Base-by-base conservation (phyloP, 2,113 vertebrate species). In the Pycnonotus jocosus region DNA sequence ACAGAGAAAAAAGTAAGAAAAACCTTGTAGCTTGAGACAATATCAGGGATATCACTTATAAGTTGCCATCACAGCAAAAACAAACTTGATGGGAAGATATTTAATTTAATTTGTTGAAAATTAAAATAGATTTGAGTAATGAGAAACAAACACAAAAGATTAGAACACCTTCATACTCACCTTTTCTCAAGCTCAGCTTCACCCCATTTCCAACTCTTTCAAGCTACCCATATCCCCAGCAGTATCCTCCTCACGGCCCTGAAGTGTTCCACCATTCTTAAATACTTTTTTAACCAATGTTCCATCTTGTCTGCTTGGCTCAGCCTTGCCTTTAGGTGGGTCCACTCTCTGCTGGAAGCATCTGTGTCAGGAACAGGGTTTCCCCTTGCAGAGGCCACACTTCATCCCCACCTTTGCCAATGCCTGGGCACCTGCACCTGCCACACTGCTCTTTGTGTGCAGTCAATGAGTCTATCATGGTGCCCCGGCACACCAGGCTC, bases 381-480 rank as follows among this genome's bases (percentile, higher is more conserved):
- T 28, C 23, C 48, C 8, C 40, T 72, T 19, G 35, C 9, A 69
- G 44, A 60, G 20, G 7, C 8, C 11, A 37, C 50, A 2, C 5
- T 47, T 57, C 9, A 81, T 7, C 21, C 12, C 11, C 3, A 16
- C 6, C 9, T 16, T 11, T 68, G 23, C 25, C 23, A 40, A 7
- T 8, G 17, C 16, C n/a, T 47, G 30, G 9, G 14, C 24, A 25
- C 10, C 35, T 61, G 15, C 15, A 45, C 10, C 33, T 13, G 23
- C 11, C 17, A 28, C 15, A 7, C 5, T 24, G 7, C 2, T 27
- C 3, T 57, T 81, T 79, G 10, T 68, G 20, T 17, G 24, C 21
- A 33, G 24, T 6, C 19, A 44, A 0, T 30, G 23, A 70, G 15
- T 48, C 15, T 44, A 0, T 19, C 17, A 37, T 31, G 54, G 5